Evolutionary conservation across 1,140 invertebrate genomes (phyloP), one percentile per base, ranked within the genome.

Genomic region (Philaenus spumarius): DNA sequence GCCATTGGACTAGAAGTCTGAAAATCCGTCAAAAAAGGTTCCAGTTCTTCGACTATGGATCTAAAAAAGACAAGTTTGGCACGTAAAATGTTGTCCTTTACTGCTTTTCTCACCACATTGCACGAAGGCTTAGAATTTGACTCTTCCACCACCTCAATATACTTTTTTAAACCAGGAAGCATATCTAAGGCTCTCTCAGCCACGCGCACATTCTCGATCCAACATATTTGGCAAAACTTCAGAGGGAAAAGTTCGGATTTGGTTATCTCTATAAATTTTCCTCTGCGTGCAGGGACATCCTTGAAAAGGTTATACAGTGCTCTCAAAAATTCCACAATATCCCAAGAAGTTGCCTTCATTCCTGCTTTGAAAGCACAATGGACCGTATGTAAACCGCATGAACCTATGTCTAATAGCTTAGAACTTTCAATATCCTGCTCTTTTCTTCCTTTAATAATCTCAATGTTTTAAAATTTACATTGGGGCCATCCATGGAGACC

Each of bases 321-420:
- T 56, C 55, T 58, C 51, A 66, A 58, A 51, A 66, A 68, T 14
- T 45, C 15, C 7, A 58, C 48, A 9, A 68, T 40, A 7, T 63
- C 46, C 63, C 66, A 68, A 0, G 53, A 24, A 15, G 62, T 62
- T 40, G 53, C 43, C 3, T 47, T 40, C n/a, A 67, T 58, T 3
- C 58, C 63, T 17, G 59, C 58, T 61, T 68, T 67, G 24, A 68
- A 68, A 2, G 63, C 52, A 12, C 52, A 39, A 50, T 68, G 59
- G 1, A 68, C 23, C 7, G 59, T 55, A 51, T 68, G 66, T 6
- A 67, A 46, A 17, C 66, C 56, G 46, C 64, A 67, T 9, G 26
- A 30, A 4, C 26, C 26, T 4, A 30, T 3, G 3, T 30, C 26
- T 30, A 30, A 9, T 3, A 30, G 26, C 9, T 30, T 3, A 30